Base-by-base conservation (phyloP, 2,888 invertebrate species). In the Bombylius discolor region DNA sequence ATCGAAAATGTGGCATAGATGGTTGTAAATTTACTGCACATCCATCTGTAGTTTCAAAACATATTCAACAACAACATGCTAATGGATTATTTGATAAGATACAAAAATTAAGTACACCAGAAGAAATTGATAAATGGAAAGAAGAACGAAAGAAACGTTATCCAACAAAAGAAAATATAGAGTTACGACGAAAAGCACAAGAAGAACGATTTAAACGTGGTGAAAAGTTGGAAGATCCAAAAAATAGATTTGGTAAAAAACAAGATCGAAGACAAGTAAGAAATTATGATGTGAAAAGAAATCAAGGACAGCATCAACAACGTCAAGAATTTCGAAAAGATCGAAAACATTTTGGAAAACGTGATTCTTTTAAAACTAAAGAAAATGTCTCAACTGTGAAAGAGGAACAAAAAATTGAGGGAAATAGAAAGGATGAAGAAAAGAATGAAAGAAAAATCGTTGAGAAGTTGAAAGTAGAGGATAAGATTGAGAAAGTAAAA, bases 101-200 rank as follows among this genome's bases (percentile, higher is more conserved):
- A 59, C 81, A 83, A 62, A 83, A 84, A 62, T 66, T 87, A 7
- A 81, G 84, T 59, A 84, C 87, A 6, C 84, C 87, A 0, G 90
- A 91, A 69, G 91, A 92, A 62, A 84, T 93, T 57, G 76, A 82
- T 42, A 87, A 86, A 69, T 96, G 94, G 93, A 80, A 83, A 61
- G 81, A 80, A 52, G 92, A 94, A 65, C 78, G 96, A 51, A 87
- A 83, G 69, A 85, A 78, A 74, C 84, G 81, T 64, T 91, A 81
- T 72, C 91, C 91, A 0, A 88, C 88, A 0, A 77, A 79, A 63
- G 77, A 74, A 33, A 90, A 87, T 68, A 77, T 85, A 36, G 81
- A 81, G 58, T 79, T 81, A 61, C 78, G 81, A 65, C 78, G 79
- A 61, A 79, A 82, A 45, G 79, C 80, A 59, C 74, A 77, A 42